phyloP scores from a whole-genome alignment of 2,113 vertebrate genomes.

The Tauraco erythrolophus region DNA sequence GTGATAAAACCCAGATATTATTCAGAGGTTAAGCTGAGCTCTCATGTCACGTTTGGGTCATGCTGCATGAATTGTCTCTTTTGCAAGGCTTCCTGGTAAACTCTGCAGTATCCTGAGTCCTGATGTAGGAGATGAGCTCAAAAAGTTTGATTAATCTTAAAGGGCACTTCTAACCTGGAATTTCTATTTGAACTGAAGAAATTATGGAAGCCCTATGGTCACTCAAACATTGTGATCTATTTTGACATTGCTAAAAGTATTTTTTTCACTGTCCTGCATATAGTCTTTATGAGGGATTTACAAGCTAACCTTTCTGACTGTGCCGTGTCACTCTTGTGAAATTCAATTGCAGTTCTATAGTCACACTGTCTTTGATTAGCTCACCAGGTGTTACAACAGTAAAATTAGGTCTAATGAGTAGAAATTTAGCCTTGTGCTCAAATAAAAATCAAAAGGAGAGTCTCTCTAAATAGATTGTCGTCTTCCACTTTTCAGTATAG shows the following conservation, averaged over 20 bases:
- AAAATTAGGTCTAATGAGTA: background rate
- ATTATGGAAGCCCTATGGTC: background rate
- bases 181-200: background rate
- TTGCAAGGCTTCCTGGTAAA: background rate
- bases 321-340: background rate
- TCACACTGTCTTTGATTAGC: background rate
- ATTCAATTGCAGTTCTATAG: background rate
- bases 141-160: background rate
- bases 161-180: background rate
- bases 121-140: background rate
- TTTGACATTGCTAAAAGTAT: background rate
- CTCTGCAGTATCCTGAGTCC: background rate
- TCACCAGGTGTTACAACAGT: background rate
- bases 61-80: background rate
- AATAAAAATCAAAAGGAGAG: background rate
- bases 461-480: background rate
- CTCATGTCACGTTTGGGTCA: background rate
- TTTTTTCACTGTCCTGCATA: background rate
- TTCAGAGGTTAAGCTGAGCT: background rate
- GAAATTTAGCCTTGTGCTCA: background rate
- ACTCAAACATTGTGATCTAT: background rate
- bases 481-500: background rate
- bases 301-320: background rate
- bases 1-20: background rate
- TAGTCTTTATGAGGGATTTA: background rate